Evolutionary conservation across 2,888 invertebrate genomes (phyloP), one percentile per base, ranked within the genome.

Genomic region (Cordylochernes scorpioides): DNA sequence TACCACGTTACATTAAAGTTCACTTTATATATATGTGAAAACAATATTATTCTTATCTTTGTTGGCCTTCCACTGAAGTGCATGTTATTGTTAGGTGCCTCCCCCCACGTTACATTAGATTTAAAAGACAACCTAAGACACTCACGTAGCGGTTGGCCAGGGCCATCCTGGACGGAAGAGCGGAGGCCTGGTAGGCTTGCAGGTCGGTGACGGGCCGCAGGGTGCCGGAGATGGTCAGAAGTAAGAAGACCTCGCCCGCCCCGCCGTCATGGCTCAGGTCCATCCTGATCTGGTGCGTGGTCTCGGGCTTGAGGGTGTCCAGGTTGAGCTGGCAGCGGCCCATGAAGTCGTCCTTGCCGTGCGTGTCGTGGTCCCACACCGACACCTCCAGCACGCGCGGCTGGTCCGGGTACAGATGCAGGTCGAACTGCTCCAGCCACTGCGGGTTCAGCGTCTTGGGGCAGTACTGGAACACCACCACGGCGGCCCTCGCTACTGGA

Each of bases 371-470:
- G 48, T 82, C 78, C 71, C 77, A 84, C 0, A 91, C 68, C 0
- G 77, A 72, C 32, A 97, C 68, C 54, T 94, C 86, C 15, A 97
- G 57, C 34, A 71, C 65, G 53, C 86, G 84, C 31, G 78, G 77
- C 45, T 78, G 69, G 44, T 86, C 86, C 46, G 88, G 86, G 53
- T 78, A 94, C 5, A 94, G 61, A 53, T 94, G 86, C 16, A 97
- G 61, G 52, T 97, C 91, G 50, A 94, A 88, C 56, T 91, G 88
- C 49, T 97, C 94, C 48, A 86, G 49, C 94, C 94, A 97, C 32
- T 70, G 65, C 0, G 86, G 84, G 50, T 71, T 73, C 30, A 78
- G 56, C 1, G 77, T 70, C 49, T 80, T 72, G 65, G 71, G 69
- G 35, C 52, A 51, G 27, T 35, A 34, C 44, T 42, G 22, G 17